A percentile compares a stretch with the other conserved stretches of the same genome.
Evolutionary conservation across 2,113 vertebrate species (phyloP).

Genomic region (Ia io): DNA sequence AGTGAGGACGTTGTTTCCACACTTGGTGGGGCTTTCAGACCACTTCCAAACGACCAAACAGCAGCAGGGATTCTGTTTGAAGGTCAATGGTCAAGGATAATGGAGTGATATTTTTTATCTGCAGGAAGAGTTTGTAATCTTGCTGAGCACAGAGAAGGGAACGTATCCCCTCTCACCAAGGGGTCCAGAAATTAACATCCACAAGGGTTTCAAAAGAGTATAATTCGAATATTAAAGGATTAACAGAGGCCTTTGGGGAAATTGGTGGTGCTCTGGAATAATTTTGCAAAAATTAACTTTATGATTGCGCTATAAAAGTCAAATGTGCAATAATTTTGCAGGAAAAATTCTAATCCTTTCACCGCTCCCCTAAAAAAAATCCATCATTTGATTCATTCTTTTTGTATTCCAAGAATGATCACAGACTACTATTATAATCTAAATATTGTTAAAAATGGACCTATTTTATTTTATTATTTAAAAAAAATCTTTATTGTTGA

Average conservation of each 20-base stretch:
- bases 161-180: background rate
- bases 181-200: background rate
- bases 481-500: too few relatives aligned
- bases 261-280: background rate
- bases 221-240: background rate
- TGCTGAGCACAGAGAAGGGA: background rate
- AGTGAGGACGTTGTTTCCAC: background rate
- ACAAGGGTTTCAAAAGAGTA: background rate
- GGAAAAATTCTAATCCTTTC: background rate
- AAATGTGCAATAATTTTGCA: conserved; percentile 14
- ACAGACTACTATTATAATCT: background rate
- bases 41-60: background rate
- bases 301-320: background rate
- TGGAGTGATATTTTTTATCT: background rate
- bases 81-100: background rate
- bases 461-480: too few relatives aligned
- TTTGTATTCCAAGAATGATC: conserved; percentile 12
- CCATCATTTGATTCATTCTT: background rate
- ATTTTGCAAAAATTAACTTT: conserved; percentile 27
- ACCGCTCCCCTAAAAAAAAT: background rate
- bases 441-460: background rate
- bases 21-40: background rate
- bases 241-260: background rate
- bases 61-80: background rate
- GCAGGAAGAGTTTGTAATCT: background rate